Conservation (phyloP, 2,888 invertebrate species). For the Acronicta aceris region DNA sequence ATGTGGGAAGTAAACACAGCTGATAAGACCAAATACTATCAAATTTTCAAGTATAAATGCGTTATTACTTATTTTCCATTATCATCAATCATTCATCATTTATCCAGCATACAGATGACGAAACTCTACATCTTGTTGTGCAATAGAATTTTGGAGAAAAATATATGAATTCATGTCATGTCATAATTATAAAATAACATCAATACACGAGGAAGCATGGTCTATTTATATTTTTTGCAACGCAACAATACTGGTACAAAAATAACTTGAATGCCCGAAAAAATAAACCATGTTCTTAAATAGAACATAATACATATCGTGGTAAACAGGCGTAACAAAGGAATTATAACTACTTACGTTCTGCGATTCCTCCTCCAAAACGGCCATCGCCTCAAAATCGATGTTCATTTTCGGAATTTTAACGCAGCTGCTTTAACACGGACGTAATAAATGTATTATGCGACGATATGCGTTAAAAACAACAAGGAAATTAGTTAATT, state of each 20-base stretch:
- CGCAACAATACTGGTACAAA: slow-evolving; percentile 1
- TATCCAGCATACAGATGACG: slow-evolving; percentile 58
- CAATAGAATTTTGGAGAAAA: slow-evolving; percentile 65
- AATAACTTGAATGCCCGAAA: slow-evolving; percentile 14
- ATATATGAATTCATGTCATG: slow-evolving; percentile 42
- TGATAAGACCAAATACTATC: slow-evolving; percentile 40
- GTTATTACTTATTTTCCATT: slow-evolving; percentile 13
- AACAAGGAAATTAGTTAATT: slow-evolving; percentile 87
- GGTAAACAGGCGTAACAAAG: slow-evolving; percentile 68
- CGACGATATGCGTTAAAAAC: slow-evolving; percentile 73
- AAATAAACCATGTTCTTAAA: slow-evolving; percentile 33
- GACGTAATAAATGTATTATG: slow-evolving; percentile 50
- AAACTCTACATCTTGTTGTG: slow-evolving; percentile 74
- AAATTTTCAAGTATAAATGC: slow-evolving; percentile 24
- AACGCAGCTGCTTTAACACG: slow-evolving; percentile 25
- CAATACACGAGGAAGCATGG: slow-evolving; percentile 51
- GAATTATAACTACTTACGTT: slow-evolving; percentile 84
- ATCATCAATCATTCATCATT: slow-evolving; percentile 5
- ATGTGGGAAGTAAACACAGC: slow-evolving; percentile 57
- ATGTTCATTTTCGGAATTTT: slow-evolving; percentile 80
- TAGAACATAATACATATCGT: slow-evolving; percentile 50
- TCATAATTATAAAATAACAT: slow-evolving; percentile 52
- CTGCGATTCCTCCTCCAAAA: slow-evolving; percentile 90
- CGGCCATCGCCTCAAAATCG: slow-evolving; percentile 90
- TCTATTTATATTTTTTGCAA: background rate